These are phyloP conservation scores for Baccha elongata DNA, from an alignment of 2,888 invertebrate genomes.

Conservation along the genomic window DNA sequence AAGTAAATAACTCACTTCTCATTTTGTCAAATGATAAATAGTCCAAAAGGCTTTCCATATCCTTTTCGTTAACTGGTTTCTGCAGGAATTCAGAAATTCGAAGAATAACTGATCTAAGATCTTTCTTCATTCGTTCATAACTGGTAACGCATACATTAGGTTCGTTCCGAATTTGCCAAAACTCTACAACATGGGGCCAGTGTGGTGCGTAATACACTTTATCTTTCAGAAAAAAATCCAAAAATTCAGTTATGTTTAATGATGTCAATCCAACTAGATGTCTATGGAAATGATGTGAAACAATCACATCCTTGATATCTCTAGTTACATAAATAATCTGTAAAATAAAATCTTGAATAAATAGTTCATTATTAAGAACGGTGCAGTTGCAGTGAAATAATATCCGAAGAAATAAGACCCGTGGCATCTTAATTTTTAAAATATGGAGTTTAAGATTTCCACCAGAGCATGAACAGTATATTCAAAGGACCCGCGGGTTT, in stretches of 20 bases:
- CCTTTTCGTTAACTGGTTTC: conserved; percentile 73
- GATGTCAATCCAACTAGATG: conserved; percentile 83
- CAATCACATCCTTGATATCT: conserved; percentile 91
- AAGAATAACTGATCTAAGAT: conserved; percentile 73
- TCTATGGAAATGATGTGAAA: conserved; percentile 88
- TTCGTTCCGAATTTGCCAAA: conserved; percentile 75
- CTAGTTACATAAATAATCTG: conserved; percentile 90
- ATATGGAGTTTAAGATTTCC: too few species aligned
- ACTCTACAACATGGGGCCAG: conserved; percentile 76
- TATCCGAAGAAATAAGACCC: too few species aligned
- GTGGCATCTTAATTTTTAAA: too few species aligned
- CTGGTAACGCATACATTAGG: conserved; percentile 76
- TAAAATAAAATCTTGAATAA: neutral
- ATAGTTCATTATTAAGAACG: too few species aligned
- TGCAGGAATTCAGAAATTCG: conserved; percentile 75
- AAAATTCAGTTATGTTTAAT: conserved; percentile 83
- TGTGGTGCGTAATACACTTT: conserved; percentile 63
- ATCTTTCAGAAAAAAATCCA: conserved; percentile 58
- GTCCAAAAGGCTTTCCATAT: conserved; percentile 75
- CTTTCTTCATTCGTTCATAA: conserved; percentile 76
- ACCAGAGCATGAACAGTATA: too few species aligned
- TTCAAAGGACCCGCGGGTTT: too few species aligned
- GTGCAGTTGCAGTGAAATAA: too few species aligned
- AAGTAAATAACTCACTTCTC: conserved; percentile 76
- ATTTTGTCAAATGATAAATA: conserved; percentile 79